These are phyloP conservation scores for Heliconius charithonia DNA, from an alignment of 2,888 invertebrate genomes.

Conservation along the genomic window DNA sequence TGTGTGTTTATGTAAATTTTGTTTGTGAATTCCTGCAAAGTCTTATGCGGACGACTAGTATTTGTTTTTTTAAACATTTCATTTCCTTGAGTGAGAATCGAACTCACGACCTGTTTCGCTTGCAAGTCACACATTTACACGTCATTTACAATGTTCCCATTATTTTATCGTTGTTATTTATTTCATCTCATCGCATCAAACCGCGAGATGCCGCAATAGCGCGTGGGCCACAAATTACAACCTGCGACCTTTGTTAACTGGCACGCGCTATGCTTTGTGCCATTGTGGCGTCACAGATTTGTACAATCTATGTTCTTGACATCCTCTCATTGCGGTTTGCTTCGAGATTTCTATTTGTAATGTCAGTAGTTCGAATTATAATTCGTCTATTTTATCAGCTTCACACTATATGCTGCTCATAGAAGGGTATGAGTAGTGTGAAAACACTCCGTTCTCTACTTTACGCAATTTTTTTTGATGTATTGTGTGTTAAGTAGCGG, in stretches of 20 bases:
- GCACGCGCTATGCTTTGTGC: slow-evolving; percentile 47
- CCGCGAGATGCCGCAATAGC: slow-evolving; percentile 52
- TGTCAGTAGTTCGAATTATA: background rate
- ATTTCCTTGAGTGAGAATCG: background rate
- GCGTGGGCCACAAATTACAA: slow-evolving; percentile 56
- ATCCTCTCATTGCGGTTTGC: slow-evolving; percentile 42
- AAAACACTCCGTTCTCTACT: no score
- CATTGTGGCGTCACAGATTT: slow-evolving; percentile 38
- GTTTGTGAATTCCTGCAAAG: slow-evolving; percentile 13
- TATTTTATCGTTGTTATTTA: background rate
- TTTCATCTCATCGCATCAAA: slow-evolving; percentile 35
- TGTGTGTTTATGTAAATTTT: slow-evolving; percentile 26
- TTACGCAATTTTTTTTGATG: no score
- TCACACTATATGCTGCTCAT: background rate
- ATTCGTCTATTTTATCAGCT: slow-evolving; percentile 1
- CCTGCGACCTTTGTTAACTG: slow-evolving; percentile 55
- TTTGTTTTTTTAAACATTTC: background rate
- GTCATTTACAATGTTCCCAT: background rate
- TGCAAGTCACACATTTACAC: no score
- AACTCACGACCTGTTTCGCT: background rate
- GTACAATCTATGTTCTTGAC: slow-evolving; percentile 44
- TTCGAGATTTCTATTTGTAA: slow-evolving; percentile 25
- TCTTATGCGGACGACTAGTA: background rate
- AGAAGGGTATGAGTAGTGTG: no score
- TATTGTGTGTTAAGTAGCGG: no score